A percentile compares a stretch with the other conserved stretches of the same genome.
Evolutionary conservation across 1,140 invertebrate species (phyloP).

Genomic region (Protaetia brevitarsis): DNA sequence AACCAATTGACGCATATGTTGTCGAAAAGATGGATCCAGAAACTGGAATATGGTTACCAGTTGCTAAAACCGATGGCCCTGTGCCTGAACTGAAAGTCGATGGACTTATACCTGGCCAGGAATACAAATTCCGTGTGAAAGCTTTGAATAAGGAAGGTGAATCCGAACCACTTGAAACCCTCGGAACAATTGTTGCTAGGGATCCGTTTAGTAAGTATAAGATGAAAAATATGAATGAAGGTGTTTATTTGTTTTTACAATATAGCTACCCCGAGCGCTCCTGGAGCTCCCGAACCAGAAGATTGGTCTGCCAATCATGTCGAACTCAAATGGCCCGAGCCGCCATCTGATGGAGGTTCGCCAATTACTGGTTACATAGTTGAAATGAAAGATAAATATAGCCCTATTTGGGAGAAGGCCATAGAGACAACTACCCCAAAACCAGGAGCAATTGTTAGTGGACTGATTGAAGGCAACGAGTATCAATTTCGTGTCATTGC

Average conservation of each 20-base stretch:
- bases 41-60: slow-evolving; percentile 85
- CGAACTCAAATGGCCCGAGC: slow-evolving; percentile 81
- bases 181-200: slow-evolving; percentile 89
- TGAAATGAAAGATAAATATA: slow-evolving; percentile 97
- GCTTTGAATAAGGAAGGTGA: slow-evolving; percentile 96
- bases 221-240: slow-evolving; percentile 18
- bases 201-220: slow-evolving; percentile 87
- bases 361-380: slow-evolving; percentile 93
- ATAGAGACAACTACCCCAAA: slow-evolving; percentile 71
- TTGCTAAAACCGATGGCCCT: slow-evolving; percentile 72
- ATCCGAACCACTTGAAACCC: slow-evolving; percentile 93
- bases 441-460: slow-evolving; percentile 73
- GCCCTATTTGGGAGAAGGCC: slow-evolving; percentile 87
- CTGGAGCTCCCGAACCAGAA: slow-evolving; percentile 79
- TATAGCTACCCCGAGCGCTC: slow-evolving; percentile 71
- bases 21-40: slow-evolving; percentile 95
- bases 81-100: slow-evolving; percentile 85
- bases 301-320: slow-evolving; percentile 92
- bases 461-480: slow-evolving; percentile 93
- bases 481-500: slow-evolving; percentile 98
- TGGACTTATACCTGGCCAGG: slow-evolving; percentile 86
- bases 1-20: slow-evolving; percentile 90
- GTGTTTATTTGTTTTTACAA: slow-evolving; percentile 10
- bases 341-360: slow-evolving; percentile 82
- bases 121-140: slow-evolving; percentile 97